Base-by-base conservation (phyloP, 2,797 vertebrate genomes). In the Chelonia mydas region DNA sequence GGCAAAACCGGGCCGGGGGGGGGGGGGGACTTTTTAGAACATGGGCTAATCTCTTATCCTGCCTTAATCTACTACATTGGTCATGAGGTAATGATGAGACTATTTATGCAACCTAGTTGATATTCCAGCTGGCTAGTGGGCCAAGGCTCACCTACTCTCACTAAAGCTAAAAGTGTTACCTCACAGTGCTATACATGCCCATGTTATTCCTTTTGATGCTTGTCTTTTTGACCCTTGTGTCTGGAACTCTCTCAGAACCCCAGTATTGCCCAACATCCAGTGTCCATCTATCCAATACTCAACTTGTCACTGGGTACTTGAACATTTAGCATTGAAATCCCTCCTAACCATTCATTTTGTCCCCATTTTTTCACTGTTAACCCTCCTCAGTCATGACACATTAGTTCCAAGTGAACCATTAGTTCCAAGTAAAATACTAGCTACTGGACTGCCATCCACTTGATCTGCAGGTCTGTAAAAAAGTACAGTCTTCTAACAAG, bases 11-110 rank as follows among this genome's bases (percentile, higher is more conserved):
- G 0, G n/a, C n/a, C n/a, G n/a, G n/a, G n/a, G 25, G 3, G 2
- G 0, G 19, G 0, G 33, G 3, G 2, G 1, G 27, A 41, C 12
- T 74, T 6, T 59, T 94, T 72, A 72, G n/a, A 37, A 65, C n/a
- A n/a, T 9, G 4, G 33, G n/a, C n/a, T 72, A n/a, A 72, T 72
- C 17, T 19, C n/a, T 41, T 72, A 41, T 72, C 19, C 17, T 19
- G 65, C 65, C 68, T 72, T 72, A 8, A 68, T 68, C 33, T 68
- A 68, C 65, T n/a, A 37, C 37, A 37, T 72, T 21, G 68, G n/a
- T 23, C 68, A 72, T 72, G n/a, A 41, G 37, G 11, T 72, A 72
- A 41, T 8, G n/a, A 72, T 72, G n/a, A 72, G n/a, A 72, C 17
- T 72, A 41, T n/a, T 72, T 72, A 72, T 37, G 9, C 17, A 72